phyloP scores from a whole-genome alignment of 2,113 vertebrate species.

The Prinia subflava region DNA sequence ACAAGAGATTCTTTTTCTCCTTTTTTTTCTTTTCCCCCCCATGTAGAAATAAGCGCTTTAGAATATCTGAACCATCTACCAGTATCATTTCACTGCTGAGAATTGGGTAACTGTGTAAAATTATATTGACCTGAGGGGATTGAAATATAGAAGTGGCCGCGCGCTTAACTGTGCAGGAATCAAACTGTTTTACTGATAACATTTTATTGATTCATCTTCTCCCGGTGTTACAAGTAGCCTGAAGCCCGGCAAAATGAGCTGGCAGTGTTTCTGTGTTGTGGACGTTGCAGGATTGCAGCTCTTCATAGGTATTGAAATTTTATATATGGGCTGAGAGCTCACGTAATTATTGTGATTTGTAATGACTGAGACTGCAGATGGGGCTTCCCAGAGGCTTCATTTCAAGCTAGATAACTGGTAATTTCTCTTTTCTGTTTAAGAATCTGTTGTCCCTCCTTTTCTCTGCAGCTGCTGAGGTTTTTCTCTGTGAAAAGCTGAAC shows the following conservation, averaged over 20 bases:
- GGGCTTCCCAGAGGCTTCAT: conserved; percentile 66
- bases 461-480: conserved; percentile 45
- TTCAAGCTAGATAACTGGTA: conserved; percentile 39
- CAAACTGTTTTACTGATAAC: conserved; percentile 66
- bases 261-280: conserved; percentile 7
- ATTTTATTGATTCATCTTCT: conserved; percentile 62
- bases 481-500: conserved; percentile 10
- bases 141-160: conserved; percentile 47
- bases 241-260: conserved; percentile 33
- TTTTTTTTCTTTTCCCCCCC: not conserved
- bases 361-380: conserved; percentile 38
- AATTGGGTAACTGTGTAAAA: conserved; percentile 53
- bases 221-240: conserved; percentile 46
- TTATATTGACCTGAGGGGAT: conserved; percentile 53
- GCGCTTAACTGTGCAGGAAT: conserved; percentile 59
- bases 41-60: conserved; percentile 18
- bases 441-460: conserved; percentile 47
- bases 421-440: conserved; percentile 55
- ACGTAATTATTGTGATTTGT: conserved; percentile 28
- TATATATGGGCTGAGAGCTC: conserved; percentile 11
- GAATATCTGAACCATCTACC: conserved; percentile 38
- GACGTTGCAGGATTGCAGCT: not conserved
- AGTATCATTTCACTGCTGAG: conserved; percentile 36
- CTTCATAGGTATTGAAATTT: not conserved
- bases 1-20: not conserved